Evolutionary conservation across 2,797 vertebrate genomes (phyloP), one percentile per base, ranked within the genome.

Genomic region (Morus bassanus): DNA sequence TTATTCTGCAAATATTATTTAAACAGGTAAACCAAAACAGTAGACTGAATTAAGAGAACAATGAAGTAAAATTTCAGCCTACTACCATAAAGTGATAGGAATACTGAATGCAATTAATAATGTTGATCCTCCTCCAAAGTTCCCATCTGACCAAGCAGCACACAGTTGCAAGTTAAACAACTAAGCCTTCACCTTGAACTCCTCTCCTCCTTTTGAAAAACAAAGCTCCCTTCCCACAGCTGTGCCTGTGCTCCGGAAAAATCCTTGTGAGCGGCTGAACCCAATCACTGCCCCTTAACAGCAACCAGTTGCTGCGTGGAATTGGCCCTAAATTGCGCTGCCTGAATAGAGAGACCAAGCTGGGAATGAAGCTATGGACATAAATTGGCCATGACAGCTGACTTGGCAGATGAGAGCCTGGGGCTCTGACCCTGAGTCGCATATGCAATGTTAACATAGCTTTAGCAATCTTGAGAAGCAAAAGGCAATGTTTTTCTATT

Each of bases 401-500:
- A 85, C 10, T 48, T 60, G 57, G 45, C 53, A 95, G 23, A 35
- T 93, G 79, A 89, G 51, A 80, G 8, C 25, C 33, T 80, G 64
- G n/a, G 76, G 64, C 45, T 91, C 70, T 77, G 68, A 82, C 65
- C 65, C 21, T 24, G 11, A 21, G 31, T 78, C 6, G 0, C 13
- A 22, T 57, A 46, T 21, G 35, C 17, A 35, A 22, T 72, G 54
- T 86, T 95, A 90, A 65, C 65, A 84, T 18, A 75, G 33, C 18
- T 61, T 68, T 39, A 89, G 43, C 23, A 84, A 37, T 84, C 53
- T 35, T 43, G 30, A 89, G 69, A 48, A 74, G 77, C 77, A 24
- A 91, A 91, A 85, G 23, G 24, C 22, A 88, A 78, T 9, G 28
- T 13, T 93, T 92, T 78, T 72, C 10, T 54, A 51, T 81, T 86